Conservation (phyloP, 2,113 vertebrate species). For the Archocentrus centrarchus region DNA sequence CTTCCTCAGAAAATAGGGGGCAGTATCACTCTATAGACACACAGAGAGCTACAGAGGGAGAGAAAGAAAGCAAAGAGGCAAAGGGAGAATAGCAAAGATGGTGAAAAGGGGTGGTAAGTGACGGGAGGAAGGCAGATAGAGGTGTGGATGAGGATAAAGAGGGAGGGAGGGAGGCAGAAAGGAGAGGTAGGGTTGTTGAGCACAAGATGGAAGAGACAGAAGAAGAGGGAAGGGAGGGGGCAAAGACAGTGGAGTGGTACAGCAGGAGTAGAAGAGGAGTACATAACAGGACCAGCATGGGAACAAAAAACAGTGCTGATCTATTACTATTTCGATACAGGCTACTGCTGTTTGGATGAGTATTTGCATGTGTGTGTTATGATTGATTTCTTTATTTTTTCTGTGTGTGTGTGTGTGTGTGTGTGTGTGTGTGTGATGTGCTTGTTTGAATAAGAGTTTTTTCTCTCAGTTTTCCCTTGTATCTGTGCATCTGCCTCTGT, state of each 20-base stretch:
- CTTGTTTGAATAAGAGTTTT: neutral
- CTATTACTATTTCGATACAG: conserved; percentile 11
- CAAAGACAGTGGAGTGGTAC: neutral
- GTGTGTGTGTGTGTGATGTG: neutral
- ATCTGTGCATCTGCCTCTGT: neutral
- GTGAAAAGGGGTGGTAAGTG: conserved; percentile 1
- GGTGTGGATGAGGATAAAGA: conserved; percentile 5
- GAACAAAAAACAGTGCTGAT: conserved; percentile 45
- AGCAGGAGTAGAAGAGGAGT: neutral
- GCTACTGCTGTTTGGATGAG: neutral
- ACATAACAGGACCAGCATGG: conserved; percentile 28
- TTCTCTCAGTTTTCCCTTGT: neutral
- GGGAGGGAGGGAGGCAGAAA: neutral
- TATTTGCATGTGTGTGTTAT: conserved; percentile 1
- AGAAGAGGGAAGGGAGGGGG: neutral
- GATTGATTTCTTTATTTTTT: neutral
- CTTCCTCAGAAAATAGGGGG: conserved; percentile 53
- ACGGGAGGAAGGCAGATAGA: conserved; percentile 13
- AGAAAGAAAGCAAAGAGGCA: neutral
- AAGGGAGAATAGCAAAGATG: conserved; percentile 7
- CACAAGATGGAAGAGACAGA: conserved; percentile 10
- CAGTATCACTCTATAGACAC: conserved; percentile 62
- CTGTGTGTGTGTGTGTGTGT: neutral
- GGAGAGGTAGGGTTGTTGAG: neutral
- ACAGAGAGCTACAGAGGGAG: neutral